Evolutionary conservation across 2,797 vertebrate species (phyloP).

Genomic region (Hypotaenidia okinawae): DNA sequence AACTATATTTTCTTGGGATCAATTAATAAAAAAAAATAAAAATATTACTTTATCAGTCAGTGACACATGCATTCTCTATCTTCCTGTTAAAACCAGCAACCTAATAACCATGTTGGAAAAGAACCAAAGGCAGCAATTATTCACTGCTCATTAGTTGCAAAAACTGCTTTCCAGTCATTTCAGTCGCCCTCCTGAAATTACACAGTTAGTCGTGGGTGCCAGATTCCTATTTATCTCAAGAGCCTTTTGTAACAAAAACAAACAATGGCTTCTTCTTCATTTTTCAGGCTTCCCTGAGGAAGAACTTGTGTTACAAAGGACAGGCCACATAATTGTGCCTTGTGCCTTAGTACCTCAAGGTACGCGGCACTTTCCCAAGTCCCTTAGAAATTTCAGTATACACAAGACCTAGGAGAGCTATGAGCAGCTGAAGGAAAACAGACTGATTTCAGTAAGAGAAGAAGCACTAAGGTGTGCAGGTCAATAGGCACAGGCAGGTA

Average conservation of each 20-base stretch:
- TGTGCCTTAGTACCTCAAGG: neutral
- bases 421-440: neutral
- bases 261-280: conserved; percentile 44
- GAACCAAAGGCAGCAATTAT: neutral
- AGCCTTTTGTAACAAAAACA: conserved; percentile 17
- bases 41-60: neutral
- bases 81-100: neutral
- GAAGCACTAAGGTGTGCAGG: neutral
- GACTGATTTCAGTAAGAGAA: neutral
- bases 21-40: neutral
- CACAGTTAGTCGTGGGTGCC: neutral
- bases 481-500: neutral
- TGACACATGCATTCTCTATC: neutral
- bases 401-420: neutral
- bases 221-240: conserved; percentile 18
- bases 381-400: neutral
- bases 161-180: neutral
- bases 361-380: neutral
- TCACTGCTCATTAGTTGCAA: neutral
- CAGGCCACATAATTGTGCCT: neutral
- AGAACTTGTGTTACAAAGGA: conserved; percentile 28
- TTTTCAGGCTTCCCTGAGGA: conserved; percentile 27
- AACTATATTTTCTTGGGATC: neutral
- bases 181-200: conserved; percentile 3
- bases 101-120: neutral